A percentile compares a stretch with the other conserved stretches of the same genome.
Conservation (phyloP, 1,140 invertebrate genomes). For the Chymomyza costata region DNA sequence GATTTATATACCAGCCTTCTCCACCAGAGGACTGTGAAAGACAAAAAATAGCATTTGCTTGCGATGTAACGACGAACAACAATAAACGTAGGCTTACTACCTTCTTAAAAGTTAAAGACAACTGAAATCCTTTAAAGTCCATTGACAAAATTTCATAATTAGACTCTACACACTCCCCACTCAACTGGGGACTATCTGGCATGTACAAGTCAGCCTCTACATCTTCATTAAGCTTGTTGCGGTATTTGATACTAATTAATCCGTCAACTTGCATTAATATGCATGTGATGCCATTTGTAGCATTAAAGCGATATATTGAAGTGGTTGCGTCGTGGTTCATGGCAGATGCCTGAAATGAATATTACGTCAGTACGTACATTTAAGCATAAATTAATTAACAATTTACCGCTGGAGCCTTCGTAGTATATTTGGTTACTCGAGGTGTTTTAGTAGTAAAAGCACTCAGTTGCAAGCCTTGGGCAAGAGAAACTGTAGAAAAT, state of each 20-base stretch:
- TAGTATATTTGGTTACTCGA: conserved; percentile 78
- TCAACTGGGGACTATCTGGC: conserved; percentile 79
- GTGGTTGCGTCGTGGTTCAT: conserved; percentile 74
- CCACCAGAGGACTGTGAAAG: conserved; percentile 80
- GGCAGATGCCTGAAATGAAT: conserved; percentile 46
- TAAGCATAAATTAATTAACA: neutral
- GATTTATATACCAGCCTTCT: conserved; percentile 88
- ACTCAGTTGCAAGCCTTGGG: conserved; percentile 76
- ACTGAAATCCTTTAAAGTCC: conserved; percentile 82
- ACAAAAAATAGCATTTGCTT: conserved; percentile 7
- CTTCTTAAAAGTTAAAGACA: conserved; percentile 83
- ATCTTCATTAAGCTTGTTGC: conserved; percentile 81
- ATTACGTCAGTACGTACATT: neutral
- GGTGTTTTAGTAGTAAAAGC: conserved; percentile 78
- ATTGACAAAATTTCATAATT: conserved; percentile 82
- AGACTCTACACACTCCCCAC: conserved; percentile 81
- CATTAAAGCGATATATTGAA: conserved; percentile 80
- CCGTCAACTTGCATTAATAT: conserved; percentile 81
- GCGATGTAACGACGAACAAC: conserved; percentile 4
- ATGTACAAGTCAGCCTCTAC: conserved; percentile 82
- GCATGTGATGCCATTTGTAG: conserved; percentile 80
- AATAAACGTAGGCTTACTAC: conserved; percentile 32
- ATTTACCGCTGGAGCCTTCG: conserved; percentile 77
- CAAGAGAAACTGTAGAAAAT: conserved; percentile 23
- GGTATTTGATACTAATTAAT: conserved; percentile 80